These are phyloP conservation scores for Eubasilissa splendida DNA, from an alignment of 2,888 invertebrate genomes.

Conservation along the genomic window DNA sequence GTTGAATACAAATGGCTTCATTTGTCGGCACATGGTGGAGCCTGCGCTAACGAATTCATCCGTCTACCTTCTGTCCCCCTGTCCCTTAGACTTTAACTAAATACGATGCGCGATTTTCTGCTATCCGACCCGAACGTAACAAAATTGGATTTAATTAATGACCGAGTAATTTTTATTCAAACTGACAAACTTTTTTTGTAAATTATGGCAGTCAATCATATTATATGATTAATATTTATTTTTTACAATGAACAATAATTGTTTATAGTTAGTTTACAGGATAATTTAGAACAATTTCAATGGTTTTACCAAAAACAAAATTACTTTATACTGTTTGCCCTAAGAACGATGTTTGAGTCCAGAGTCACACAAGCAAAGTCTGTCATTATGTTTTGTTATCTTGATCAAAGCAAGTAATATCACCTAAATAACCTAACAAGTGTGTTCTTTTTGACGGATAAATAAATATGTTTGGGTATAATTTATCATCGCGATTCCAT, in stretches of 20 bases:
- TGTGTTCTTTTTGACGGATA: conserved; percentile 13
- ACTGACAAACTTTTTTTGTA: no score
- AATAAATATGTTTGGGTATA: conserved; percentile 24
- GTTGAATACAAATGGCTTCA: conserved; percentile 58
- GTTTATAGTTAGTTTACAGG: no score
- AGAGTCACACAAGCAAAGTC: neutral
- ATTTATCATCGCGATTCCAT: conserved; percentile 32
- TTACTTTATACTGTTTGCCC: no score
- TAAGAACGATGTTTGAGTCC: no score
- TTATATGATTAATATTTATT: no score
- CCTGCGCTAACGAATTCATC: conserved; percentile 44
- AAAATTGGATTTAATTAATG: neutral
- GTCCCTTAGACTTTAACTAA: conserved; percentile 11
- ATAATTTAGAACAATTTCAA: no score
- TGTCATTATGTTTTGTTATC: neutral
- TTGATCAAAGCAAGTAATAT: conserved; percentile 7
- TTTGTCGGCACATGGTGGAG: conserved; percentile 46
- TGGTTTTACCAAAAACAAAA: no score
- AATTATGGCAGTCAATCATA: no score
- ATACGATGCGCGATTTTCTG: neutral
- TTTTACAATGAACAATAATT: no score
- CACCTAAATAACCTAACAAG: neutral
- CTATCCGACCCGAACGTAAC: neutral
- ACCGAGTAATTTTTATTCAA: no score
- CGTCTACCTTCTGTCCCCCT: conserved; percentile 17